These are phyloP conservation scores for Ectobius pallidus DNA, from an alignment of 2,888 invertebrate genomes.

Conservation along the genomic window DNA sequence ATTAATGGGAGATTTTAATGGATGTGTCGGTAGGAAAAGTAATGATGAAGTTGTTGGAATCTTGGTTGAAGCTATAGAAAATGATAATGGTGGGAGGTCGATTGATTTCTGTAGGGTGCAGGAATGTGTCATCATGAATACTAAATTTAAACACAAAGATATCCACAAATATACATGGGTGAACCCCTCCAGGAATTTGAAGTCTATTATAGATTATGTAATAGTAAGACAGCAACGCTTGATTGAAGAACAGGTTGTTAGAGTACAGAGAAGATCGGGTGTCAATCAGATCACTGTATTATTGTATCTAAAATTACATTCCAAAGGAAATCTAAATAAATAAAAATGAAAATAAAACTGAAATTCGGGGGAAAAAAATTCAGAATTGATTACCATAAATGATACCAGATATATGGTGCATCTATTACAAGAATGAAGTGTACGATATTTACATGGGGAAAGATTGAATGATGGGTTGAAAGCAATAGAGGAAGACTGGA, in stretches of 20 bases:
- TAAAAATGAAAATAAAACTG: neutral
- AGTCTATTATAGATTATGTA: neutral
- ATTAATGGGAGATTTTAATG: slow-evolving; percentile 5
- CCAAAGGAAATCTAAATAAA: neutral
- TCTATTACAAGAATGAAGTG: slow-evolving; percentile 4
- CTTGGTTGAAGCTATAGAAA: neutral
- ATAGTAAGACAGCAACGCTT: neutral
- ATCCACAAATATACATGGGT: slow-evolving; percentile 7
- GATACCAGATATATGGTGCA: neutral
- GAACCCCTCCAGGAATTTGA: neutral
- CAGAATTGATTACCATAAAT: neutral
- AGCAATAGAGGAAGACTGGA: slow-evolving; percentile 1
- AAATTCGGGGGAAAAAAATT: neutral
- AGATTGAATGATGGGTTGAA: neutral
- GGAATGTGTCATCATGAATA: slow-evolving; percentile 17
- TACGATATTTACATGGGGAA: neutral
- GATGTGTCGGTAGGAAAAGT: neutral
- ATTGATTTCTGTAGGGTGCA: slow-evolving; percentile 2
- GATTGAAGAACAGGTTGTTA: neutral
- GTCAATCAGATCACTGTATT: neutral
- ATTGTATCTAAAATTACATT: slow-evolving; percentile 5
- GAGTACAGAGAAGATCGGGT: neutral
- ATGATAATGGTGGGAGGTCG: slow-evolving; percentile 8
- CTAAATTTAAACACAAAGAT: slow-evolving; percentile 6
- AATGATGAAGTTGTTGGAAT: neutral